Conservation (phyloP, 2,113 vertebrate genomes). For the Spilogale gracilis region DNA sequence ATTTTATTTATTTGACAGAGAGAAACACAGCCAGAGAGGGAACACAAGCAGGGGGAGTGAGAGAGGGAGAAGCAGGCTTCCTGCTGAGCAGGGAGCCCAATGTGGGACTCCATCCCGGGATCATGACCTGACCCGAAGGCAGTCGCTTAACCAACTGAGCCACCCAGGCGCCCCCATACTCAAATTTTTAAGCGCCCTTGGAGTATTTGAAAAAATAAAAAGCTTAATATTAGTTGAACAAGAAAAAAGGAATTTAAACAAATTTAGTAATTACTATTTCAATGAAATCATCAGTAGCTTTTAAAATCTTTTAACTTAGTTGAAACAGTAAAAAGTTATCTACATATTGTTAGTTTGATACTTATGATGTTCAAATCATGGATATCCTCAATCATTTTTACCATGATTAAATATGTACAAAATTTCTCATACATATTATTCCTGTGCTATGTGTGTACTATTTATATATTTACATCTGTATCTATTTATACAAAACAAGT, state of each 20-base stretch:
- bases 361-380: background rate
- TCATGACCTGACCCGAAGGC: too few relatives aligned
- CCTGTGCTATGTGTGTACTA: background rate
- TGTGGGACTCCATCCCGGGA: too few relatives aligned
- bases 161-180: background rate
- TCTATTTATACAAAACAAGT: background rate
- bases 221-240: background rate
- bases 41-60: too few relatives aligned
- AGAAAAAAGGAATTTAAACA: background rate
- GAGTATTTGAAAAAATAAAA: background rate
- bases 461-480: background rate
- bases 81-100: too few relatives aligned
- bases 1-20: too few relatives aligned
- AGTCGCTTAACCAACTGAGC: too few relatives aligned
- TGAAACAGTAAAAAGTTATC: background rate
- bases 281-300: background rate
- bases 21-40: too few relatives aligned
- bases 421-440: background rate
- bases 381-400: slow-evolving; percentile 27
- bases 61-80: too few relatives aligned
- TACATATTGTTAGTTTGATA: background rate
- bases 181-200: background rate
- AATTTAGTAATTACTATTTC: background rate
- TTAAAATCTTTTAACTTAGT: background rate
- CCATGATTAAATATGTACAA: background rate